Conservation (phyloP, 2,797 vertebrate genomes). For the Melanotaenia boesemani region DNA sequence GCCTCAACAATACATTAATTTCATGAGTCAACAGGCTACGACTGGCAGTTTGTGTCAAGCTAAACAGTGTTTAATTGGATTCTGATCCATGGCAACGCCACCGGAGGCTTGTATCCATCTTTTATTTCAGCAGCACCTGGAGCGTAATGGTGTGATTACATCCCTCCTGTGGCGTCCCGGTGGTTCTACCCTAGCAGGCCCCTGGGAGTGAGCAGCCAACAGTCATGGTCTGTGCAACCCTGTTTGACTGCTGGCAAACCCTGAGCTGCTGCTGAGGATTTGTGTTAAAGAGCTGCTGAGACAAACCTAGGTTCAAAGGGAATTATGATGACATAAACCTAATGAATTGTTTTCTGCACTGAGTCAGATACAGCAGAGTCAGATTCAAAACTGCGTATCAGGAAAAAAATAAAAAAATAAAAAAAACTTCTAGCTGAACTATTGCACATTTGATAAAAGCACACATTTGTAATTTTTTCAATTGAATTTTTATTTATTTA, state of each 20-base stretch:
- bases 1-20: slow-evolving; percentile 84
- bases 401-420: not conserved
- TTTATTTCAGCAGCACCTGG: slow-evolving; percentile 80
- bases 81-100: slow-evolving; percentile 81
- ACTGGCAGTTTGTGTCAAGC: slow-evolving; percentile 81
- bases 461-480: not conserved
- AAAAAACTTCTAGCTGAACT: slow-evolving; percentile 1
- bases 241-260: slow-evolving; percentile 60
- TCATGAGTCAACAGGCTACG: slow-evolving; percentile 85
- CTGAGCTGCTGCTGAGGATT: slow-evolving; percentile 45
- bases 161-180: slow-evolving; percentile 66
- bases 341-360: slow-evolving; percentile 71
- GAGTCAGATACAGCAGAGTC: slow-evolving; percentile 32
- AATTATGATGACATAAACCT: slow-evolving; percentile 68
- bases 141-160: slow-evolving; percentile 83
- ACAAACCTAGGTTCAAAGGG: slow-evolving; percentile 66
- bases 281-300: slow-evolving; percentile 50
- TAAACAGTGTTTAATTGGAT: slow-evolving; percentile 88
- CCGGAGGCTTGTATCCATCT: slow-evolving; percentile 79
- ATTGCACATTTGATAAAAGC: slow-evolving; percentile 17
- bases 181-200: slow-evolving; percentile 61
- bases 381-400: slow-evolving; percentile 31
- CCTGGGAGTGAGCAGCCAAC: slow-evolving; percentile 69
- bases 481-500: not conserved
- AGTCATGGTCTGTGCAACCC: slow-evolving; percentile 73